Percentiles rank a stretch among this genome's conserved stretches.
These are phyloP conservation scores for Micronycteris hirsuta DNA, from an alignment of 2,113 vertebrate genomes.

Conservation along the genomic window DNA sequence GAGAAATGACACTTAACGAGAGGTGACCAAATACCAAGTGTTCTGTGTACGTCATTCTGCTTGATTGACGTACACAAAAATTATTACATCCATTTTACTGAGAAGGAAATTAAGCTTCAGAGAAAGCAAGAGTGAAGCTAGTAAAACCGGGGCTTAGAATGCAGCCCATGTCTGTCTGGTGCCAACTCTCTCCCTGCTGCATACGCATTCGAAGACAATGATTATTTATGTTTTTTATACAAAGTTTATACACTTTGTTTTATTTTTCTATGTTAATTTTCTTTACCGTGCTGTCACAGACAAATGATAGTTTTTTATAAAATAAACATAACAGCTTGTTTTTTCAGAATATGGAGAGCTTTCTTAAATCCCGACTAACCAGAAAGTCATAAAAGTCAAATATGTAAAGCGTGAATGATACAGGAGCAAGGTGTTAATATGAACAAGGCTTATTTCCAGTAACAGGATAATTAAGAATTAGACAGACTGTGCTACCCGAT, in stretches of 20 bases:
- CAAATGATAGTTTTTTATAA: neutral
- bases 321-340: neutral
- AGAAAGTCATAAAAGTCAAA: conserved; percentile 6
- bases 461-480: conserved; percentile 2
- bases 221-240: neutral
- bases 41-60: neutral
- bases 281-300: neutral
- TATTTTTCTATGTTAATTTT: conserved; percentile 24
- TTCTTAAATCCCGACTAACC: neutral
- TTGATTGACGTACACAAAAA: neutral
- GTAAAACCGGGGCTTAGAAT: neutral
- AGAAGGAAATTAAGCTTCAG: neutral
- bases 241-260: neutral
- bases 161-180: neutral
- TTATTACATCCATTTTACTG: neutral
- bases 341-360: neutral
- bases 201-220: neutral
- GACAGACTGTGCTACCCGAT: neutral
- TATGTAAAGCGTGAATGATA: neutral
- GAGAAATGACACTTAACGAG: neutral
- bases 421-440: neutral
- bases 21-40: neutral
- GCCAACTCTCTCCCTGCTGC: neutral
- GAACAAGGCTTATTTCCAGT: neutral
- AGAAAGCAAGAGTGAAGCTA: neutral